These are phyloP conservation scores for Varecia variegata DNA, from an alignment of 2,797 vertebrate genomes.

Conservation along the genomic window DNA sequence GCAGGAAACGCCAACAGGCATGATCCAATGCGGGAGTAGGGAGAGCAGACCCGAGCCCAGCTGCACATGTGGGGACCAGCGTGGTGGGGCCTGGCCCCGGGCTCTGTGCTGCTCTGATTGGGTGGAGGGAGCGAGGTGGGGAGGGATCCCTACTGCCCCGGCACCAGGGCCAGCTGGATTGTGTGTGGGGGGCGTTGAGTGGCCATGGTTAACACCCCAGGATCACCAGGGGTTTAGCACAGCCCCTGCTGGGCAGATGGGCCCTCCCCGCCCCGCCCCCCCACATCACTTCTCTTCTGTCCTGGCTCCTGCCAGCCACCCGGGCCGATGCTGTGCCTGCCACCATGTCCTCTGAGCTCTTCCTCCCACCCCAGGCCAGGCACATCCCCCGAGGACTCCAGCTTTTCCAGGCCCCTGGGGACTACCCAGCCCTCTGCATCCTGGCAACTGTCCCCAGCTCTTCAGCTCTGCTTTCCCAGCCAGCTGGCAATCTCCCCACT, in stretches of 20 bases:
- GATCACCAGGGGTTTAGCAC: neutral
- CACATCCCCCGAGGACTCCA: accelerated
- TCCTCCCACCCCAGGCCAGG: neutral
- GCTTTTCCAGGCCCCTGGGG: neutral
- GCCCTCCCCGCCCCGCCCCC: accelerated
- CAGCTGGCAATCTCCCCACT: neutral
- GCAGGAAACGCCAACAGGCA: neutral
- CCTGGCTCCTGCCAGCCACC: neutral
- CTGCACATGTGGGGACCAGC: neutral
- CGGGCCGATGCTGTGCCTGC: no score
- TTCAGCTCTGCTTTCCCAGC: conserved; percentile 31
- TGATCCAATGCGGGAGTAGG: neutral
- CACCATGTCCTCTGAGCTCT: neutral
- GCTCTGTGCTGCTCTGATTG: neutral
- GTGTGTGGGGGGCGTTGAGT: neutral
- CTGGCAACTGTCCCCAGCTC: neutral
- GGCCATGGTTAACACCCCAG: neutral
- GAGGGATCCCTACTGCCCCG: neutral
- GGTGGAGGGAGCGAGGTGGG: no score
- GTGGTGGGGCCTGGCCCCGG: neutral
- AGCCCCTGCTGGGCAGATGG: neutral
- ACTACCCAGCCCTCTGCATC: neutral
- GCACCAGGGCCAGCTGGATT: neutral
- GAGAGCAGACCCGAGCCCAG: neutral
- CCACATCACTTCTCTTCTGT: neutral